A percentile compares a stretch with the other conserved stretches of the same genome.
These are phyloP conservation scores for Dendroctonus ponderosae DNA, from an alignment of 1,140 invertebrate species.

Conservation along the genomic window DNA sequence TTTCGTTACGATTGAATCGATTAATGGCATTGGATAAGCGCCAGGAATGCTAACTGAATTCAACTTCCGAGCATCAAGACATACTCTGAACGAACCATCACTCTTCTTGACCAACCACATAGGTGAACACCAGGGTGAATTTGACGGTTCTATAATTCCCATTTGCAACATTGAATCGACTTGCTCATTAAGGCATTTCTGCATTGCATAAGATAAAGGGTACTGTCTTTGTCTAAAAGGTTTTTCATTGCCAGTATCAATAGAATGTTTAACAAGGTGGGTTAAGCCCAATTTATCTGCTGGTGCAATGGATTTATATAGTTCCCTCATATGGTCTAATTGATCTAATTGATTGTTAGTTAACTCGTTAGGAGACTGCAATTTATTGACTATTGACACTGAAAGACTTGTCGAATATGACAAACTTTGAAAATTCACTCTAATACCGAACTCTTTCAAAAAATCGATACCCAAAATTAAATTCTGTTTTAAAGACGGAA, in stretches of 20 bases:
- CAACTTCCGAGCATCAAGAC: no score
- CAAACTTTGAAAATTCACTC: no score
- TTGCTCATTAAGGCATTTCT: conserved; percentile 3
- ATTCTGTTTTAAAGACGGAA: no score
- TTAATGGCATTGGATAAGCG: no score
- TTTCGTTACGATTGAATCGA: no score
- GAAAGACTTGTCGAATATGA: no score
- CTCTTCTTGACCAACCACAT: no score
- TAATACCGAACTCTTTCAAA: no score
- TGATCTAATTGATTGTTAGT: not conserved
- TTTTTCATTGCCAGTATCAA: conserved; percentile 5
- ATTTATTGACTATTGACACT: no score
- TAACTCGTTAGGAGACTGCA: not conserved
- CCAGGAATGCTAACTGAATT: no score
- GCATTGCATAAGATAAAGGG: conserved; percentile 6
- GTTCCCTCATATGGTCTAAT: not conserved
- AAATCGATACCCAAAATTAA: no score
- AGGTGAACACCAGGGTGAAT: conserved; percentile 6
- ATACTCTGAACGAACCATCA: no score
- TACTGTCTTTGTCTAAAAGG: not conserved
- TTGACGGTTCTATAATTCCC: conserved; percentile 5
- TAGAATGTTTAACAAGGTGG: not conserved
- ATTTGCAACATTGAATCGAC: conserved; percentile 1
- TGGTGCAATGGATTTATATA: not conserved
- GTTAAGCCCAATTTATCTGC: not conserved